Evolutionary conservation across 2,113 vertebrate genomes (phyloP).

Genomic region (Rallus limicola): DNA sequence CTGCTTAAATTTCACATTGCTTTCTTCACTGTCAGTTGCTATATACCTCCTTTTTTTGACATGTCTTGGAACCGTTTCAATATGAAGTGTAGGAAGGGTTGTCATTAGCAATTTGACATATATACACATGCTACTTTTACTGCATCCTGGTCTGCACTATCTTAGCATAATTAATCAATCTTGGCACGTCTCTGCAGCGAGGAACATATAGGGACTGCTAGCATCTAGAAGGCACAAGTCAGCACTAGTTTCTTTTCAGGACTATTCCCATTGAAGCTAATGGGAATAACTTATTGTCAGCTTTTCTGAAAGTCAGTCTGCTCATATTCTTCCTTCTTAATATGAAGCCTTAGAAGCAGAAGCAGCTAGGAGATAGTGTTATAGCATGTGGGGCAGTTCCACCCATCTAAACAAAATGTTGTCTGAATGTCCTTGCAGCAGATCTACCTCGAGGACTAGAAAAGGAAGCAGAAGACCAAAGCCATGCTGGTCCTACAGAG

Average conservation of each 20-base stretch:
- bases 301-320: background rate
- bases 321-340: background rate
- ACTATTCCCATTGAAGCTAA: background rate
- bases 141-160: background rate
- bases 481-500: background rate
- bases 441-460: background rate
- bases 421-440: background rate
- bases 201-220: background rate
- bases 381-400: background rate
- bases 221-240: background rate
- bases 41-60: constrained; percentile 19
- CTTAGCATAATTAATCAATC: background rate
- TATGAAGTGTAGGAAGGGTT: constrained; percentile 40
- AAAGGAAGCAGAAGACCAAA: background rate
- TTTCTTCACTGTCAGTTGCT: constrained; percentile 54
- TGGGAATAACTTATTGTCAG: background rate
- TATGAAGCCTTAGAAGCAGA: background rate
- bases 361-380: background rate
- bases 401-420: background rate
- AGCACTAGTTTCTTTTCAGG: background rate
- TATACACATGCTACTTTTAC: constrained; percentile 7
- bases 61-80: background rate
- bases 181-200: background rate
- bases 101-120: constrained; percentile 39
- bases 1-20: constrained; percentile 27